Percentiles rank a stretch among this genome's conserved stretches.
Evolutionary conservation across 2,113 vertebrate genomes (phyloP).

Genomic region (Ammodramus savannarum): DNA sequence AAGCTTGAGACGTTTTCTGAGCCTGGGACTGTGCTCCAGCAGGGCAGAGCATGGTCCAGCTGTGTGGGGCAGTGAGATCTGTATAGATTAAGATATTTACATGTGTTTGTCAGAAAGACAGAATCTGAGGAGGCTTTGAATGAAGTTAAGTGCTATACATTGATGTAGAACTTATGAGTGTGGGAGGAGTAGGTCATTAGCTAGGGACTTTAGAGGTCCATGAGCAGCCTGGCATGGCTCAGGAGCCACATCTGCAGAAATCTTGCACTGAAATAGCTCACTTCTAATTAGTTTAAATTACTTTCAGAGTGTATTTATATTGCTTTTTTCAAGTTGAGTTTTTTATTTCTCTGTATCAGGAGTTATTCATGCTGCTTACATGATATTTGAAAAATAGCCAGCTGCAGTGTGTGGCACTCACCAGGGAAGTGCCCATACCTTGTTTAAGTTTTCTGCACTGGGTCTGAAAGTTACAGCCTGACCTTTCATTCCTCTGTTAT

Average conservation of each 20-base stretch:
- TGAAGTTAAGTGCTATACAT: background rate
- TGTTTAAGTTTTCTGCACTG: background rate
- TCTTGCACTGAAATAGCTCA: background rate
- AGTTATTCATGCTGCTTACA: background rate
- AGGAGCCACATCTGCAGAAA: background rate
- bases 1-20: background rate
- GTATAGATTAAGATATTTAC: background rate
- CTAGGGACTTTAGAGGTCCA: background rate
- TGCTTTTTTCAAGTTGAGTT: background rate
- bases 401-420: background rate
- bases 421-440: background rate
- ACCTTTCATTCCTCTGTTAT: conserved; percentile 67
- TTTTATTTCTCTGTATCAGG: background rate
- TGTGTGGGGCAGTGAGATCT: background rate
- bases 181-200: background rate
- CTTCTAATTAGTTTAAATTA: background rate
- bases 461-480: conserved; percentile 54
- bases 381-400: background rate
- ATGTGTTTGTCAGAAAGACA: background rate
- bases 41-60: background rate
- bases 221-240: background rate
- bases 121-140: background rate
- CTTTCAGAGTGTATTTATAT: background rate
- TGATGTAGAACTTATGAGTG: background rate
- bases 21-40: background rate